phyloP scores from a whole-genome alignment of 2,888 invertebrate genomes.

The Harmothoe impar region DNA sequence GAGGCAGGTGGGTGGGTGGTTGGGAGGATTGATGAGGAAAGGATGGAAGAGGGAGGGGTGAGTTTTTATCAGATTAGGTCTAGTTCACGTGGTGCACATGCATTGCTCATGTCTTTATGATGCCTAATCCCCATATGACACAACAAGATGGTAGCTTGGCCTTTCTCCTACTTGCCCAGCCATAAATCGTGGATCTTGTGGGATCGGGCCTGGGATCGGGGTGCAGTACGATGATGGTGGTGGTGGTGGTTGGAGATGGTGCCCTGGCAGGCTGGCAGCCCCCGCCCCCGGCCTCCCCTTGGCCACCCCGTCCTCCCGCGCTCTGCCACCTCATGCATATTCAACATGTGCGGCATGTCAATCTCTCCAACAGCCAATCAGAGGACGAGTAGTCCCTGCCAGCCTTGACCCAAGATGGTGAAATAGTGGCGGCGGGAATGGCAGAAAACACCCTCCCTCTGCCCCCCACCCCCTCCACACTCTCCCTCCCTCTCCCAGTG shows the following conservation, averaged over 20 bases:
- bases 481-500: not conserved
- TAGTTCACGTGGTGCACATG: too few relatives aligned
- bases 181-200: not conserved
- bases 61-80: too few relatives aligned
- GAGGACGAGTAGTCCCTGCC: not conserved
- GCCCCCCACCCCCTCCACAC: not conserved
- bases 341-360: conserved; percentile 28
- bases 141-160: not conserved
- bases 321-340: not conserved
- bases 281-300: not conserved
- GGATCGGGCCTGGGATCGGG: not conserved
- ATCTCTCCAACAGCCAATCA: conserved; percentile 18
- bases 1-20: not conserved
- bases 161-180: not conserved
- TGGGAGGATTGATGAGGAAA: not conserved
- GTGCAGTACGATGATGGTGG: too few relatives aligned
- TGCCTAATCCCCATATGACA: too few relatives aligned
- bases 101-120: too few relatives aligned
- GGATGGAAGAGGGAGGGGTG: not conserved
- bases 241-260: too few relatives aligned
- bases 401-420: conserved; percentile 36
- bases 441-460: not conserved
- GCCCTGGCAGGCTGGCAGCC: not conserved
- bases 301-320: not conserved
- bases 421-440: not conserved